Conservation (phyloP, 1,140 invertebrate species). For the Brachionus paranguensis region DNA sequence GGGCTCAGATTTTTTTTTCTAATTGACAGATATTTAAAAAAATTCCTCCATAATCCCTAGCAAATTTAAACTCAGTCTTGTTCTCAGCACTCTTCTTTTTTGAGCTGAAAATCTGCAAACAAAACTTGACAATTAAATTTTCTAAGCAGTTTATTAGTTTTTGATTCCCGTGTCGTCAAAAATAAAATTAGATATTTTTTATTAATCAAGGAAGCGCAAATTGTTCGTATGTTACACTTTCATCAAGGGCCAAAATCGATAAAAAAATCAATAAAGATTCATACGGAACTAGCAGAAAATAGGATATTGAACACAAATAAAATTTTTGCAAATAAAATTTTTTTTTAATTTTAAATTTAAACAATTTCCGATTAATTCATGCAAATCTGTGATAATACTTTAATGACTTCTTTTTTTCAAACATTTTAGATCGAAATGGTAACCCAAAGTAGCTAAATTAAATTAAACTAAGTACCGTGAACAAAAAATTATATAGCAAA, state of each 20-base stretch:
- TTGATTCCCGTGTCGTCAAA: neutral
- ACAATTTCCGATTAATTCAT: neutral
- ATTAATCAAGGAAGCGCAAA: slow-evolving; percentile 16
- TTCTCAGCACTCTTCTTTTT: neutral
- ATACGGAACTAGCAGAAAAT: neutral
- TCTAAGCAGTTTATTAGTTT: neutral
- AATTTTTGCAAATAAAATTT: neutral
- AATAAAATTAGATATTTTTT: neutral
- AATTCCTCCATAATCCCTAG: neutral
- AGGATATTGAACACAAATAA: slow-evolving; percentile 19
- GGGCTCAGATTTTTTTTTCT: neutral
- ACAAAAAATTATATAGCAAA: neutral
- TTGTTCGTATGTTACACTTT: neutral
- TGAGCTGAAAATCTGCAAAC: neutral
- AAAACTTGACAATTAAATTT: neutral
- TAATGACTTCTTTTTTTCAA: neutral
- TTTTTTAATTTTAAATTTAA: neutral
- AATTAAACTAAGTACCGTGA: neutral
- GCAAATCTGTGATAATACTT: neutral
- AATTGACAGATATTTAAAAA: neutral
- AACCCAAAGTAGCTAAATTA: neutral
- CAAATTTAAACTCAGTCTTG: neutral
- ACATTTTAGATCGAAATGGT: neutral
- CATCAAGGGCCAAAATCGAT: neutral
- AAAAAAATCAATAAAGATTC: slow-evolving; percentile 21